Evolutionary conservation across 2,113 vertebrate genomes (phyloP), one percentile per base, ranked within the genome.

Genomic region (Nycticebus coucang): DNA sequence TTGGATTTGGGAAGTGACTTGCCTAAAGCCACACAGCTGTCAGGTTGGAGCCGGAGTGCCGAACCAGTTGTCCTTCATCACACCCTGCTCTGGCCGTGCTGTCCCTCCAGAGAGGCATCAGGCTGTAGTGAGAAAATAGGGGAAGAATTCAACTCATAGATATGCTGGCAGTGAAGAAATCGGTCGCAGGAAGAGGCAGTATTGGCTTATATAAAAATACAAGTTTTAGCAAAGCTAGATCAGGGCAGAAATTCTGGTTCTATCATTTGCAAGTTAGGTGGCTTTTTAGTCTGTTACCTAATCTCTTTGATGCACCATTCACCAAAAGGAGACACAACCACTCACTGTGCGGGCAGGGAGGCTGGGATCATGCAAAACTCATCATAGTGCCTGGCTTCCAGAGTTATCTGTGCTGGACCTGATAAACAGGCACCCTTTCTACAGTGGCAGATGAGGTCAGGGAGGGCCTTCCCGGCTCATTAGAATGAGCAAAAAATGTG

Each of bases 391-490:
- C n/a, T 45, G 28, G n/a, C 6, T n/a, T 37, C 55, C 62, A 12
- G 45, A 21, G 21, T 64, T 22, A 5, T 41, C 26, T 33, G 26
- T 69, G 53, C n/a, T 50, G 45, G 71, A 57, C 17, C 26, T 33
- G 60, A 91, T 84, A 60, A 59, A 72, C 84, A 85, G 37, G 30
- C 8, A 5, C 3, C 50, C 24, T 60, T 78, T 62, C 15, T 4
- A 7, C 24, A 59, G 26, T 0, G 4, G 74, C 87, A 66, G 74
- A 28, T 21, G 4, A 19, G n/a, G 37, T 35, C 8, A n/a, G 18
- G 45, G 71, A 92, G 28, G 89, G 60, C 9, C 30, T 7, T 78
- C 68, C 92, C 93, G 79, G 45, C 45, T 50, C 45, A 89, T 37
- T 28, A 17, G 79, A 93, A 93, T 7, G 69, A 91, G 30, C 22